Conservation (phyloP, 2,113 vertebrate species). For the Embiotoca jacksoni region DNA sequence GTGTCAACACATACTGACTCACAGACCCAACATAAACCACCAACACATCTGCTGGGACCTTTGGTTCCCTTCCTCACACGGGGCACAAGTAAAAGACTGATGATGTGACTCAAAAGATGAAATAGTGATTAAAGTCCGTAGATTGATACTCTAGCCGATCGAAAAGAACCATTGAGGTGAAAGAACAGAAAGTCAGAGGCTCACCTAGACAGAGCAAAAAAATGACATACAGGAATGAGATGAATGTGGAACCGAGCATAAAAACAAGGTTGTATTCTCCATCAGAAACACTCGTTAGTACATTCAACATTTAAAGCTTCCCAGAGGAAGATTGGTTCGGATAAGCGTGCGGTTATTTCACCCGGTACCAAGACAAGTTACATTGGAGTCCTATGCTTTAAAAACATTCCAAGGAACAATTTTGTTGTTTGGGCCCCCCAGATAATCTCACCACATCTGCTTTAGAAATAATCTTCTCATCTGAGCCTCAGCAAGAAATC, state of each 20-base stretch:
- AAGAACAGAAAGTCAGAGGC: conserved; percentile 16
- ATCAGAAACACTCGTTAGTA: too few relatives aligned
- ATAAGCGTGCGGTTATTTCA: neutral
- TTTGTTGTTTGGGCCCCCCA: too few relatives aligned
- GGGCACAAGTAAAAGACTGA: conserved; percentile 54
- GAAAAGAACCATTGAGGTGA: conserved; percentile 41
- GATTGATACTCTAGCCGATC: conserved; percentile 37
- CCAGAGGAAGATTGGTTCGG: neutral
- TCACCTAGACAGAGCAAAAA: conserved; percentile 15
- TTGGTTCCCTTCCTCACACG: conserved; percentile 28
- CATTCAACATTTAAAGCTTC: neutral
- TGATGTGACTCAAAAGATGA: conserved; percentile 50
- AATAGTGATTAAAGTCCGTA: conserved; percentile 44
- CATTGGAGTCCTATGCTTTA: too few relatives aligned
- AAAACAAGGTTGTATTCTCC: neutral
- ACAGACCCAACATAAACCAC: conserved; percentile 49
- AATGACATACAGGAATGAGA: neutral
- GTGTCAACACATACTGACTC: conserved; percentile 64
- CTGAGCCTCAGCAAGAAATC: too few relatives aligned
- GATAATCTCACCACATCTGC: too few relatives aligned
- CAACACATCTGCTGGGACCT: conserved; percentile 63
- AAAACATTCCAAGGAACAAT: too few relatives aligned
- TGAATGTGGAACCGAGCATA: conserved; percentile 17
- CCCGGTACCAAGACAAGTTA: neutral
- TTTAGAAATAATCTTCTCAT: too few relatives aligned